phyloP scores from a whole-genome alignment of 2,888 invertebrate genomes.

The Drosophila anceps region DNA sequence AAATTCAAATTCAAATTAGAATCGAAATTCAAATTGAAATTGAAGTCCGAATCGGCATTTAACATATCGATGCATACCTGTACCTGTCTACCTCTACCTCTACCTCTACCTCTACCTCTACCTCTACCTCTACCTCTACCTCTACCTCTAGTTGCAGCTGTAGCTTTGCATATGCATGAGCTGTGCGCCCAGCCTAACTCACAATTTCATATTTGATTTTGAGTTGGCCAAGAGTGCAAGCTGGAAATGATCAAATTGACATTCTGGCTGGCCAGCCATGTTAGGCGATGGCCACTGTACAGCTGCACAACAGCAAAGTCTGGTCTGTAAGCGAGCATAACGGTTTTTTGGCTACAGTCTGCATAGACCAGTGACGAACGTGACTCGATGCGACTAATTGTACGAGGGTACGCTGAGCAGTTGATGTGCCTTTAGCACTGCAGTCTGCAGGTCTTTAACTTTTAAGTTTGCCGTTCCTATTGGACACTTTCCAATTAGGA shows the following conservation, averaged over 20 bases:
- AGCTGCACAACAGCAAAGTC: background rate
- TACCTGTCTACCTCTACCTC: background rate
- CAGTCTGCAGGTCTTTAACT: background rate
- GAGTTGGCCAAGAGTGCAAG: background rate
- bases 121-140: background rate
- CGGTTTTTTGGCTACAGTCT: no score
- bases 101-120: background rate
- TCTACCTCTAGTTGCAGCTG: no score
- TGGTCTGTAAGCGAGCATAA: background rate
- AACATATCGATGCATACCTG: conserved; percentile 1
- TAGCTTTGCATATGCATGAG: conserved; percentile 17
- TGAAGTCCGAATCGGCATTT: background rate
- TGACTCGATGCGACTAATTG: no score
- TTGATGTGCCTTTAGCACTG: no score
- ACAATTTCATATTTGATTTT: conserved; percentile 8
- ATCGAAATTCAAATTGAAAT: conserved; percentile 2
- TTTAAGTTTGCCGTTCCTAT: background rate
- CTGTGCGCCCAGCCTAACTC: background rate
- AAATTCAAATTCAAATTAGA: background rate
- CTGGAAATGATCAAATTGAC: background rate
- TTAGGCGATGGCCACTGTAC: background rate
- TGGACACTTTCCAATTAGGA: conserved; percentile 5
- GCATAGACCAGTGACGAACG: no score
- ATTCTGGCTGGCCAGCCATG: background rate
- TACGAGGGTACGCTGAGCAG: background rate